These are phyloP conservation scores for Lytechinus pictus DNA, from an alignment of 35 echinoderm and acorn worm genomes.

Conservation along the genomic window DNA sequence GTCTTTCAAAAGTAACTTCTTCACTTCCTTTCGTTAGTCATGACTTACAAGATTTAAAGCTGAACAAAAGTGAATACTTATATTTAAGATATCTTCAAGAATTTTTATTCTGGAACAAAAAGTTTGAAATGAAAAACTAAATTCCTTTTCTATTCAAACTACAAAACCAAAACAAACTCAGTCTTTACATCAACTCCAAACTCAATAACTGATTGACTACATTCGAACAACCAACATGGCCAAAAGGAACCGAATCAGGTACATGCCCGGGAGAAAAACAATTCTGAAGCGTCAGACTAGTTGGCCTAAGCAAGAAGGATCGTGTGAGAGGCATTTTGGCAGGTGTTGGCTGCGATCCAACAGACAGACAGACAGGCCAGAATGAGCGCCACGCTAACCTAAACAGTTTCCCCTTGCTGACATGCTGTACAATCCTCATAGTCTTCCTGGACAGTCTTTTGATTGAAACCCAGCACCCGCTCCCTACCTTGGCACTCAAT, in stretches of 20 bases:
- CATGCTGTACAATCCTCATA: constrained; percentile 11
- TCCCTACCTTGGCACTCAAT: not conserved
- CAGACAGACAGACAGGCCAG: not conserved
- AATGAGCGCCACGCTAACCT: constrained; percentile 33
- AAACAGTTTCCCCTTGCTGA: constrained; percentile 22
- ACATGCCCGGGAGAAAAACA: not conserved
- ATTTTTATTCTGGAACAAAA: not conserved
- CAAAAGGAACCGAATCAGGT: not conserved
- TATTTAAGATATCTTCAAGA: not conserved
- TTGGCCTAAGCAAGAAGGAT: not conserved
- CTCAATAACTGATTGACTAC: too few species aligned
- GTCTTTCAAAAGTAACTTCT: not conserved
- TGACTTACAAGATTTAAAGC: not conserved
- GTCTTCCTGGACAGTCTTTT: not conserved
- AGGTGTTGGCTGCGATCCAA: constrained; percentile 40
- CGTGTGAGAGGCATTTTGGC: constrained; percentile 16
- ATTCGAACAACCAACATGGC: too few species aligned
- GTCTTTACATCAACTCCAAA: not conserved
- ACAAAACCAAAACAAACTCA: not conserved
- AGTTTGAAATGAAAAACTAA: too few species aligned
- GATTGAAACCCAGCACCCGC: not conserved
- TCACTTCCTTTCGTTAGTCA: not conserved
- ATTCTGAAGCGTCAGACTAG: not conserved
- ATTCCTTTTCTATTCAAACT: not conserved
- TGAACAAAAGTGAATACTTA: not conserved